phyloP scores from a whole-genome alignment of 1,140 invertebrate genomes.

The Phenacoccus solenopsis region DNA sequence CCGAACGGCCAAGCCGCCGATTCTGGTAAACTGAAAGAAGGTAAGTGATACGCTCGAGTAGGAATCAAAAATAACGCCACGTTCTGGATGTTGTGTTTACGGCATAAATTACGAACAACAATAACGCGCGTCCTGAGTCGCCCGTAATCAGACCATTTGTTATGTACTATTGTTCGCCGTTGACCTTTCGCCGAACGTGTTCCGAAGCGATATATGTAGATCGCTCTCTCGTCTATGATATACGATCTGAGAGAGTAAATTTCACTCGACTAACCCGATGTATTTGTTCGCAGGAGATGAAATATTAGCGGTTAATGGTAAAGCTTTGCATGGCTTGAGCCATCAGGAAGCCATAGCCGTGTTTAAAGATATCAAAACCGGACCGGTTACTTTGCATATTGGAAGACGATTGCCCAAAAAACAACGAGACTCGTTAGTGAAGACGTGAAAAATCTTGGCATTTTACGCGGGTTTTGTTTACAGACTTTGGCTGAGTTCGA shows the following conservation, averaged over 20 bases:
- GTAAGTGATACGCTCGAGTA: constrained; percentile 36
- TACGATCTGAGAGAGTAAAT: too few relatives aligned
- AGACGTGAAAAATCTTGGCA: constrained; percentile 9
- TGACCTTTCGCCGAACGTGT: too few relatives aligned
- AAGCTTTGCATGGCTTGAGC: constrained; percentile 64
- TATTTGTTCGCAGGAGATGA: constrained; percentile 60
- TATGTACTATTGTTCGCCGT: too few relatives aligned
- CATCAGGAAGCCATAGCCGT: constrained; percentile 77
- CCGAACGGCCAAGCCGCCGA: constrained; percentile 76
- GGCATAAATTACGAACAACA: background rate
- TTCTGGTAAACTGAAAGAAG: constrained; percentile 67
- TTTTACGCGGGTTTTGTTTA: too few relatives aligned
- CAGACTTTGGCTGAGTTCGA: too few relatives aligned
- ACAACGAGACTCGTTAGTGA: constrained; percentile 30
- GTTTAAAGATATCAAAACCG: constrained; percentile 78
- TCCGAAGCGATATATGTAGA: background rate
- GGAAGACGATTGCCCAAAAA: constrained; percentile 45
- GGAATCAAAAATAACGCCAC: too few relatives aligned
- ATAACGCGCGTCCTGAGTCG: too few relatives aligned
- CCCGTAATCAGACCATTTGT: too few relatives aligned
- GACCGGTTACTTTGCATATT: constrained; percentile 69
- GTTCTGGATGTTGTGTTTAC: background rate
- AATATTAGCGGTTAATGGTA: constrained; percentile 78
- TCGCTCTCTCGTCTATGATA: too few relatives aligned
- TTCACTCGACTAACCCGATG: too few relatives aligned